These are phyloP conservation scores for Daktulosphaira vitifoliae DNA, from an alignment of 1,140 invertebrate species.

Conservation along the genomic window DNA sequence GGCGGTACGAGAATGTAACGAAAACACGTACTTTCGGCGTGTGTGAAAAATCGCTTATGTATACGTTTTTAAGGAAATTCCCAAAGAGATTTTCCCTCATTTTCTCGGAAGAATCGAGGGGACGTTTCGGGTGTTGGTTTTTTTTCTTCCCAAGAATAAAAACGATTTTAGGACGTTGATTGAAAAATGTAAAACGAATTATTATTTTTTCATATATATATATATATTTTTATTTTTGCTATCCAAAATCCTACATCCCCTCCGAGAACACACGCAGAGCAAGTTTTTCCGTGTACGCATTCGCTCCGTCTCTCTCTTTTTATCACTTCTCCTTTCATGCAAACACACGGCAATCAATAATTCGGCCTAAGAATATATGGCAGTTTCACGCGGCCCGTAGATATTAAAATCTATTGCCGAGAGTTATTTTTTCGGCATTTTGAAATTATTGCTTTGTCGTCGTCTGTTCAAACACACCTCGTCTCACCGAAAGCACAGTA, in stretches of 20 bases:
- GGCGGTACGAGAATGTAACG: too few species aligned
- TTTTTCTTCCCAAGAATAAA: neutral
- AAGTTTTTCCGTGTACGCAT: too few species aligned
- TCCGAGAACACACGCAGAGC: too few species aligned
- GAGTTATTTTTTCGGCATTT: neutral
- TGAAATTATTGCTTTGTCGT: too few species aligned
- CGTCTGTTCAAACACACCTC: too few species aligned
- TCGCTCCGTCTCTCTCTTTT: neutral
- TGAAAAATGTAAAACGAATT: slow-evolving; percentile 23
- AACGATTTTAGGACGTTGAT: neutral
- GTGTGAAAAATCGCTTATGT: too few species aligned
- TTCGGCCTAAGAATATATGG: neutral
- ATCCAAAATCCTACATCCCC: slow-evolving; percentile 22
- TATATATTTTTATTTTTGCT: neutral
- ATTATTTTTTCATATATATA: too few species aligned
- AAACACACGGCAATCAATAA: slow-evolving; percentile 11
- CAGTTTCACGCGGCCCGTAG: neutral
- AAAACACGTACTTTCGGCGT: too few species aligned
- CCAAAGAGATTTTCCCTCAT: too few species aligned
- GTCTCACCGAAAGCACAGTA: too few species aligned
- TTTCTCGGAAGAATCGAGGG: too few species aligned
- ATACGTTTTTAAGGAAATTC: too few species aligned
- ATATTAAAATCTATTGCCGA: slow-evolving; percentile 28
- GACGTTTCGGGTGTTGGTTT: neutral
- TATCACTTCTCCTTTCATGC: neutral